A percentile compares a stretch with the other conserved stretches of the same genome.
Conservation (phyloP, 2,888 invertebrate species). For the Aleiodes testaceus region DNA sequence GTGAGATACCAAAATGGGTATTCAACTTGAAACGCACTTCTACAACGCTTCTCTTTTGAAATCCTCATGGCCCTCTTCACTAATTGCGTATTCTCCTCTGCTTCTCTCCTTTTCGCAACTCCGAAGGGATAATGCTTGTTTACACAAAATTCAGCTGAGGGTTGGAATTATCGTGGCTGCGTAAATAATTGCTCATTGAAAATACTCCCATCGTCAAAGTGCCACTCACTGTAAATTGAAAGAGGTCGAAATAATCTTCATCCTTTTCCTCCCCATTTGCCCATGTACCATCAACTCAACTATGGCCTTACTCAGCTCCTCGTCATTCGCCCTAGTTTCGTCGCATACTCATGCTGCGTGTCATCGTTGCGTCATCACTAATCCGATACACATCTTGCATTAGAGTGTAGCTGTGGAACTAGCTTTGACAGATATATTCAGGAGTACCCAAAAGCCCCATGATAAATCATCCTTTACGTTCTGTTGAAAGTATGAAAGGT, state of each 20-base stretch:
- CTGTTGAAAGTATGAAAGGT: constrained; percentile 1
- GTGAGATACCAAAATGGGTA: constrained; percentile 59
- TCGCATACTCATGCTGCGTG: constrained; percentile 10
- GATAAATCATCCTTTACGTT: constrained; percentile 25
- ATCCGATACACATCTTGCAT: constrained; percentile 13
- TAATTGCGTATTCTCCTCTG: neutral
- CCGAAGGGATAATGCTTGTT: neutral
- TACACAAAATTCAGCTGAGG: constrained; percentile 14
- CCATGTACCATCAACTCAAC: neutral
- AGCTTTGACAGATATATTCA: neutral
- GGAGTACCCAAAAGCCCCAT: neutral
- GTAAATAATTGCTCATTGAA: constrained; percentile 48
- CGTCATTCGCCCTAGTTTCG: neutral
- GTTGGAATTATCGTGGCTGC: constrained; percentile 26
- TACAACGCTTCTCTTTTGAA: constrained; percentile 15
- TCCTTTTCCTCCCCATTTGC: neutral
- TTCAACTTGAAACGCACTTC: constrained; percentile 66
- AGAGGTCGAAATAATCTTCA: neutral
- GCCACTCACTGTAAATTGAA: constrained; percentile 35
- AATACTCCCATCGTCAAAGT: constrained; percentile 46
- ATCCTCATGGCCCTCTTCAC: neutral
- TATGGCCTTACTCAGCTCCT: constrained; percentile 15
- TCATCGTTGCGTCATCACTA: constrained; percentile 26
- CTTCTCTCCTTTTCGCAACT: neutral
- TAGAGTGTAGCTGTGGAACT: neutral